phyloP scores from a whole-genome alignment of 2,797 vertebrate genomes.

The Octomys mimax region DNA sequence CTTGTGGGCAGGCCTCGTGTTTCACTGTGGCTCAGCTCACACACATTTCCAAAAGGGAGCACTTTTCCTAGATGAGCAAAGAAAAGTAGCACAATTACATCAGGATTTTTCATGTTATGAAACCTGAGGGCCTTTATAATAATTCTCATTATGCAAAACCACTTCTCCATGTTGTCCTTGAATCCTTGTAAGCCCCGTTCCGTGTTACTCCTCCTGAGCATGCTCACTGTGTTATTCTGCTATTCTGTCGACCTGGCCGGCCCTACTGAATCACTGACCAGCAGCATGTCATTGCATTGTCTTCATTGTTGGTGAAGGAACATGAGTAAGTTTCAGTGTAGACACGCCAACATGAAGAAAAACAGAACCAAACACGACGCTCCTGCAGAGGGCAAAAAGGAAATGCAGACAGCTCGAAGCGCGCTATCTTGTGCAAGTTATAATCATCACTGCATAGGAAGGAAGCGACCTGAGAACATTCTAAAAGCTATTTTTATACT shows the following conservation, averaged over 20 bases:
- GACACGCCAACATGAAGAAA: constrained; percentile 61
- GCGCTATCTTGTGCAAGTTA: constrained; percentile 73
- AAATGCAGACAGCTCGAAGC: constrained; percentile 79
- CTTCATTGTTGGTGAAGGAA: constrained; percentile 33
- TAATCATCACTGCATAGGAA: constrained; percentile 85
- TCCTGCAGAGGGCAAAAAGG: constrained; percentile 74
- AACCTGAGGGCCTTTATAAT: constrained; percentile 61
- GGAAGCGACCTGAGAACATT: constrained; percentile 84
- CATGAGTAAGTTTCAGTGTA: constrained; percentile 5
- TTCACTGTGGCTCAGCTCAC: constrained; percentile 83
- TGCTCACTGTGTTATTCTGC: not conserved
- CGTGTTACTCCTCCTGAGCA: not conserved
- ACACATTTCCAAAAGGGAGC: constrained; percentile 85
- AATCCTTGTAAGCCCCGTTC: constrained; percentile 17
- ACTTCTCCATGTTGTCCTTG: not conserved
- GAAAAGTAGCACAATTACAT: constrained; percentile 46
- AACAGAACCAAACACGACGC: constrained; percentile 58
- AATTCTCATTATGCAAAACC: constrained; percentile 37
- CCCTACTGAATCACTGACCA: constrained; percentile 5
- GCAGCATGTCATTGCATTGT: not conserved
- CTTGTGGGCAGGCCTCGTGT: constrained; percentile 58
- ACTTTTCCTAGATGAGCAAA: constrained; percentile 74
- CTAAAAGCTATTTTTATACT: constrained; percentile 85
- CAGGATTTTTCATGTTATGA: constrained; percentile 29
- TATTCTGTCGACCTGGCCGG: constrained; percentile 42